Evolutionary conservation across 2,113 vertebrate species (phyloP).

Genomic region (Mungos mungo): DNA sequence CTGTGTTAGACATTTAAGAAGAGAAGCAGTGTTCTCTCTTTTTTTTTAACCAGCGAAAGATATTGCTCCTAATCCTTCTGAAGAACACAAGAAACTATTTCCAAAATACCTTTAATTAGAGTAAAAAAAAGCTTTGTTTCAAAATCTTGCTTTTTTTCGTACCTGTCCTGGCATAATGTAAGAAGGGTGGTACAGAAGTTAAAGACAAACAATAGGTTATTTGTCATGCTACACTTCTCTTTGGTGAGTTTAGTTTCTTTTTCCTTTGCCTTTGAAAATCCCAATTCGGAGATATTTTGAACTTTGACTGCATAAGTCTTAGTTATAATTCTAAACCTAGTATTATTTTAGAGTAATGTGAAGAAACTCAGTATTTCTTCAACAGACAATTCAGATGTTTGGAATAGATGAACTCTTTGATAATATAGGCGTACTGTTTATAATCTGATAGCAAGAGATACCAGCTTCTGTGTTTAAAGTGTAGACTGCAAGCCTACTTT

Average conservation of each 20-base stretch:
- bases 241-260: neutral
- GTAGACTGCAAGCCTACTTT: conserved; percentile 74
- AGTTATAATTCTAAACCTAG: neutral
- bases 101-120: conserved; percentile 46
- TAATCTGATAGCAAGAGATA: conserved; percentile 57
- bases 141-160: neutral
- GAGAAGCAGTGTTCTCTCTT: neutral
- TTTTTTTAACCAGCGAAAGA: conserved; percentile 18
- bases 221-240: neutral
- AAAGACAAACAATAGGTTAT: neutral
- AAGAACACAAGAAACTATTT: conserved; percentile 6
- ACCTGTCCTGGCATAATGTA: neutral
- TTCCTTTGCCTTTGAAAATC: conserved; percentile 45
- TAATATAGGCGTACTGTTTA: conserved; percentile 52
- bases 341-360: conserved; percentile 9
- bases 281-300: conserved; percentile 48
- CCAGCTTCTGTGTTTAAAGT: conserved; percentile 77
- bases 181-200: neutral
- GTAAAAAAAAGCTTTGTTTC: neutral
- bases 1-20: conserved; percentile 12
- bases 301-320: neutral
- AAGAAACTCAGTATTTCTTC: conserved; percentile 15
- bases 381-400: conserved; percentile 44
- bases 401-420: conserved; percentile 25
- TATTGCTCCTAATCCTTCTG: conserved; percentile 35